Evolutionary conservation across 1,140 invertebrate genomes (phyloP).

Genomic region (Akabosia matsudoensis): DNA sequence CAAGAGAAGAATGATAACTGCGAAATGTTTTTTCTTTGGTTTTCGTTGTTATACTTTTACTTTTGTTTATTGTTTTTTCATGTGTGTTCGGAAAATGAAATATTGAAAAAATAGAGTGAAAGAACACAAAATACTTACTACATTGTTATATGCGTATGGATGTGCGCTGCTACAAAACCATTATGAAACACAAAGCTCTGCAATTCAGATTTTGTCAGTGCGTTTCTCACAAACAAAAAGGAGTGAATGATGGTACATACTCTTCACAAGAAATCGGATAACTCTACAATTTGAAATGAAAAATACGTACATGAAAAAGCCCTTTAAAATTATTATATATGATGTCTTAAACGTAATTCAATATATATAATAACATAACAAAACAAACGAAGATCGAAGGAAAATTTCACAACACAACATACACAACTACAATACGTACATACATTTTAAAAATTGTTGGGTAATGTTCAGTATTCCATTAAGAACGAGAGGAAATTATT

Average conservation of each 20-base stretch:
- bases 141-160: background rate
- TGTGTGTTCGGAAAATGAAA: background rate
- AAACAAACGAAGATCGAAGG: too few relatives aligned
- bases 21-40: background rate
- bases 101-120: too few relatives aligned
- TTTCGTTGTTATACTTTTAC: background rate
- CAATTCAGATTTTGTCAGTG: background rate
- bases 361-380: background rate
- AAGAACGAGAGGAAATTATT: conserved; percentile 36
- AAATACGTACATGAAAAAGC: background rate
- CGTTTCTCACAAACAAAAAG: background rate
- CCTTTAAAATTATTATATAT: conserved; percentile 14
- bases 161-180: background rate
- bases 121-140: background rate
- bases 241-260: conserved; percentile 22
- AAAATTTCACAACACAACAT: too few relatives aligned
- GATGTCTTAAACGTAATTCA: background rate
- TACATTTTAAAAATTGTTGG: conserved; percentile 26
- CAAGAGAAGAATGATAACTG: background rate
- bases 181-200: too few relatives aligned
- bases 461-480: conserved; percentile 43
- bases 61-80: background rate
- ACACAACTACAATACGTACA: conserved; percentile 11
- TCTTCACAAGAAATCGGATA: background rate
- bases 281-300: background rate